Percentiles rank a stretch among this genome's conserved stretches.
Evolutionary conservation across 2,797 vertebrate genomes (phyloP).

Genomic region (Etheostoma perlongum): DNA sequence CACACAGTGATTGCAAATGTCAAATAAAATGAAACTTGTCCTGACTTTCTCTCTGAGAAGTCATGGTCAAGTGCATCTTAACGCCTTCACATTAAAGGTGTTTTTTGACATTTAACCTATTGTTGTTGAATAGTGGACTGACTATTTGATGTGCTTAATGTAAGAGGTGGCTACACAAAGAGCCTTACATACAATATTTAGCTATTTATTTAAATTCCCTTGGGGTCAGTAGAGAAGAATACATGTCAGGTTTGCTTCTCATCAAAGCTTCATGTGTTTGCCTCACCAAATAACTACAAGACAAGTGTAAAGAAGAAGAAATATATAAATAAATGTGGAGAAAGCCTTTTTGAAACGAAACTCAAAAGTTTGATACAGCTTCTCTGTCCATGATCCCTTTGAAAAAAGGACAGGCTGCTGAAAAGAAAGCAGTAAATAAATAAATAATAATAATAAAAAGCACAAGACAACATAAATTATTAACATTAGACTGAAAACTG

Average conservation of each 20-base stretch:
- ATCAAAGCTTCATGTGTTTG: conserved; percentile 85
- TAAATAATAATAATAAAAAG: conserved; percentile 90
- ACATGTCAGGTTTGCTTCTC: conserved; percentile 81
- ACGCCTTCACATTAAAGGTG: neutral
- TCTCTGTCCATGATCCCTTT: conserved; percentile 85
- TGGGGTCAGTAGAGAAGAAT: conserved; percentile 80
- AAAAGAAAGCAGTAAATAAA: conserved; percentile 88
- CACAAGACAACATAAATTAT: conserved; percentile 88
- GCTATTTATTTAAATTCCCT: conserved; percentile 80
- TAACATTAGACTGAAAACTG: conserved; percentile 88
- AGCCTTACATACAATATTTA: conserved; percentile 58
- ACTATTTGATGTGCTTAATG: conserved; percentile 51
- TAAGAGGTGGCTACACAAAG: conserved; percentile 28
- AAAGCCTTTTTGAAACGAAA: conserved; percentile 87
- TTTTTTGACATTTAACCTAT: conserved; percentile 30
- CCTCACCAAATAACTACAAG: conserved; percentile 84
- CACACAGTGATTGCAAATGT: conserved; percentile 33
- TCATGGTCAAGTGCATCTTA: conserved; percentile 56
- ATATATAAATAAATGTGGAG: conserved; percentile 79
- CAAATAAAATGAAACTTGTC: conserved; percentile 27
- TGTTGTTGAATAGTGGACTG: neutral
- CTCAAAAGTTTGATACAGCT: conserved; percentile 84
- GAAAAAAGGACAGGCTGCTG: conserved; percentile 82
- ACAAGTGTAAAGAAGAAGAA: conserved; percentile 80
- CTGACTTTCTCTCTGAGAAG: conserved; percentile 37